Conservation (phyloP, 2,797 vertebrate genomes). For the Schizothorax lantsangensis region DNA sequence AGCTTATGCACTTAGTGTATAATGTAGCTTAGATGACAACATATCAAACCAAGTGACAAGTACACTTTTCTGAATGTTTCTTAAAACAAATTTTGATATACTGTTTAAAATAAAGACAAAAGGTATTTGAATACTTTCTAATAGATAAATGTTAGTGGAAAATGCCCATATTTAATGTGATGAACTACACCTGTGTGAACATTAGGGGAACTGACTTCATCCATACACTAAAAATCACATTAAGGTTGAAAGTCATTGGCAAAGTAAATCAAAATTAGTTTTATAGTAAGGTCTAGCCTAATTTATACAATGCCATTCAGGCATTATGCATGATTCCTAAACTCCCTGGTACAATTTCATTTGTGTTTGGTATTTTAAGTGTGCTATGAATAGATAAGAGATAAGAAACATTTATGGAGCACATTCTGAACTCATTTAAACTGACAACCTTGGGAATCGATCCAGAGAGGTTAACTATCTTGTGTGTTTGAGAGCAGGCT, state of each 20-base stretch:
- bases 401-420: background rate
- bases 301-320: background rate
- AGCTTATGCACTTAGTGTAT: too few species aligned
- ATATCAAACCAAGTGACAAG: background rate
- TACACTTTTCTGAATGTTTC: background rate
- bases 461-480: slow-evolving; percentile 10
- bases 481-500: slow-evolving; percentile 30
- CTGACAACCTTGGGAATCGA: background rate
- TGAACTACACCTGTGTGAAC: background rate
- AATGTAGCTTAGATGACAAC: slow-evolving; percentile 21
- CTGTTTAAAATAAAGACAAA: background rate
- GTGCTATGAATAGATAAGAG: background rate
- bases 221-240: background rate
- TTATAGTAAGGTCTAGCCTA: background rate
- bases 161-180: background rate
- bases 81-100: background rate
- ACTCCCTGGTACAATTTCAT: background rate
- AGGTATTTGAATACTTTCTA: background rate
- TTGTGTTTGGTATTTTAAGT: slow-evolving; percentile 1
- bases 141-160: background rate
- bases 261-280: background rate
- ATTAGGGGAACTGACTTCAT: too few species aligned
- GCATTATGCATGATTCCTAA: background rate
- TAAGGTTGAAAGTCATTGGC: background rate
- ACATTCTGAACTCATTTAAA: slow-evolving; percentile 12